A percentile compares a stretch with the other conserved stretches of the same genome.
Conservation (phyloP, 2,888 invertebrate genomes). For the Caenorhabditis zanzibari region DNA sequence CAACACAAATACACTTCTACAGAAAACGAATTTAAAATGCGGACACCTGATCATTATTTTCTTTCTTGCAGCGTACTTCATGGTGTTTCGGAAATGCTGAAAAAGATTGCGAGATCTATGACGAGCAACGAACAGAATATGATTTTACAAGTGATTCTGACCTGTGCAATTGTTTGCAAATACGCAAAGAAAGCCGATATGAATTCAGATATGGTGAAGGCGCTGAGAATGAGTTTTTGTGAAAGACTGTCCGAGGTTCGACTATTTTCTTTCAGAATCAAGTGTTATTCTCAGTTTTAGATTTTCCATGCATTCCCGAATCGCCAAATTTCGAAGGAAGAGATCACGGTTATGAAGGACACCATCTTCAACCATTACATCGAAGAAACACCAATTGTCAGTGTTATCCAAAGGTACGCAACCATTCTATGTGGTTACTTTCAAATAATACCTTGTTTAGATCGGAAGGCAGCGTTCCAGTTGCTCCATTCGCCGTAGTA, state of each 20-base stretch:
- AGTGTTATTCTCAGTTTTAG: slow-evolving; percentile 32
- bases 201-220: slow-evolving; percentile 31
- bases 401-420: slow-evolving; percentile 50
- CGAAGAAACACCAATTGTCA: slow-evolving; percentile 30
- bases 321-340: slow-evolving; percentile 50
- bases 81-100: slow-evolving; percentile 64
- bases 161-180: slow-evolving; percentile 58
- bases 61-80: slow-evolving; percentile 49
- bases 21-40: background rate
- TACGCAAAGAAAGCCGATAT: slow-evolving; percentile 25
- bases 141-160: slow-evolving; percentile 57
- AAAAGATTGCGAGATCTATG: slow-evolving; percentile 64
- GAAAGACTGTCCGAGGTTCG: slow-evolving; percentile 64
- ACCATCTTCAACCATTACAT: slow-evolving; percentile 38
- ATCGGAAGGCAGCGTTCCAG: slow-evolving; percentile 41
- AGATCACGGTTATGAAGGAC: slow-evolving; percentile 39
- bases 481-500: slow-evolving; percentile 63
- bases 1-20: background rate
- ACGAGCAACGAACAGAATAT: slow-evolving; percentile 59
- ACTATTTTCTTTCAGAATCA: background rate
- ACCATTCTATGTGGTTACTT: no score
- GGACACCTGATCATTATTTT: slow-evolving; percentile 27
- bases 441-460: slow-evolving; percentile 5
- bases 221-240: slow-evolving; percentile 63
- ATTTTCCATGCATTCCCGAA: slow-evolving; percentile 71